Evolutionary conservation across 2,888 invertebrate species (phyloP).

Genomic region (Eumacrocentrus americanus): DNA sequence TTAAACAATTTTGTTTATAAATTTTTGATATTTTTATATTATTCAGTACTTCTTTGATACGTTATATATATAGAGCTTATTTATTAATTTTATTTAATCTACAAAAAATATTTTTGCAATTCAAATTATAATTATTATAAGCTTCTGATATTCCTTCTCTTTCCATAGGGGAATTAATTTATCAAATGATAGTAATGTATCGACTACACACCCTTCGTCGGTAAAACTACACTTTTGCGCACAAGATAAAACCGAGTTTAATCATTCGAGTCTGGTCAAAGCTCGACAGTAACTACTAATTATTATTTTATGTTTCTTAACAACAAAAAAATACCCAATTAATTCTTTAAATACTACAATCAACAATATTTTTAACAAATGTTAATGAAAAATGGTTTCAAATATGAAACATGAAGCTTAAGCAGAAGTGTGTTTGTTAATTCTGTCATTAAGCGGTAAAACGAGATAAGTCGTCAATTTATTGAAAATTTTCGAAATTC

Average conservation of each 20-base stretch:
- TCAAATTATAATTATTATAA: no score
- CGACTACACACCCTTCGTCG: not conserved
- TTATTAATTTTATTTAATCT: no score
- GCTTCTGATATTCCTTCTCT: not conserved
- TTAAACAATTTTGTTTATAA: not conserved
- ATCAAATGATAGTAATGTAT: not conserved
- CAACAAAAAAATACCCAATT: not conserved
- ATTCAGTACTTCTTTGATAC: not conserved
- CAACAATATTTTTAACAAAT: no score
- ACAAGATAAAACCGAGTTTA: not conserved
- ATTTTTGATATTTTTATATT: not conserved
- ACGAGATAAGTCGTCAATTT: not conserved
- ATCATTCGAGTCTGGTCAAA: conserved; percentile 1
- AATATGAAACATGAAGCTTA: no score
- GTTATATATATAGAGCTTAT: not conserved
- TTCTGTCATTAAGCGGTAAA: not conserved
- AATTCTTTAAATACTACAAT: not conserved
- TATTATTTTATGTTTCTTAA: not conserved
- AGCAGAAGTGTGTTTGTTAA: no score
- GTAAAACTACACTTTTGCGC: not conserved
- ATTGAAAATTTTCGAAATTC: not conserved
- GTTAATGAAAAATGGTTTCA: no score
- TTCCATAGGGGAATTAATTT: not conserved
- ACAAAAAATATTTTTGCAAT: not conserved
- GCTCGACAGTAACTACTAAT: not conserved